A percentile compares a stretch with the other conserved stretches of the same genome.
Evolutionary conservation across 2,113 vertebrate genomes (phyloP).

Genomic region (Kobus ellipsiprymnus): DNA sequence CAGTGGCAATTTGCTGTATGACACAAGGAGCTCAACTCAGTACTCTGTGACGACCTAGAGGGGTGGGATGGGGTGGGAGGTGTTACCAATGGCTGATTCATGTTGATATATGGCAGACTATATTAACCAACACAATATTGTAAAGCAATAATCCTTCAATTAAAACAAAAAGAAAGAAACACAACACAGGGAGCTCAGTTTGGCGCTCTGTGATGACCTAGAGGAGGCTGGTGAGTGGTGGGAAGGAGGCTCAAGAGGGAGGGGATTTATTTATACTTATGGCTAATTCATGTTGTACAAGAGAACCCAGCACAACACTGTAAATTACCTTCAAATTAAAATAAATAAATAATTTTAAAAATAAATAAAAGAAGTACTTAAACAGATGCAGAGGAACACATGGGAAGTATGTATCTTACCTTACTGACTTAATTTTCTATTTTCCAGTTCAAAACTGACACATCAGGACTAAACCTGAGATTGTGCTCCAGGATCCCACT

Average conservation of each 20-base stretch:
- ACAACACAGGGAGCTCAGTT: background rate
- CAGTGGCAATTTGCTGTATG: background rate
- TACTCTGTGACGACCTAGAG: background rate
- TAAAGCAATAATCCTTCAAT: background rate
- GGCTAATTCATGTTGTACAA: background rate
- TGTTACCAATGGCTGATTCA: background rate
- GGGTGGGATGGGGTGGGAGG: background rate
- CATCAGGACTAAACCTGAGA: background rate
- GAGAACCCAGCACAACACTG: background rate
- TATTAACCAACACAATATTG: background rate
- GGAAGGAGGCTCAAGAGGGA: background rate
- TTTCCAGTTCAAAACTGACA: background rate
- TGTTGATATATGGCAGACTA: background rate
- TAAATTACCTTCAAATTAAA: background rate
- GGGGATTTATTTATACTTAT: background rate
- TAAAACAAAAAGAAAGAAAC: background rate
- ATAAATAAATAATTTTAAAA: background rate
- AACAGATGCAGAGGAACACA: background rate
- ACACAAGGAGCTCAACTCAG: background rate
- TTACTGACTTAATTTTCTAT: background rate
- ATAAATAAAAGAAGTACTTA: background rate
- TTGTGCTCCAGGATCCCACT: background rate
- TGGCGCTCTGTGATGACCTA: background rate
- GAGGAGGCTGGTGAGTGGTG: background rate
- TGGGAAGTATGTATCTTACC: fast-evolving